A percentile compares a stretch with the other conserved stretches of the same genome.
These are phyloP conservation scores for Drosophila prostipennis DNA, from an alignment of 2,888 invertebrate genomes.

Conservation along the genomic window DNA sequence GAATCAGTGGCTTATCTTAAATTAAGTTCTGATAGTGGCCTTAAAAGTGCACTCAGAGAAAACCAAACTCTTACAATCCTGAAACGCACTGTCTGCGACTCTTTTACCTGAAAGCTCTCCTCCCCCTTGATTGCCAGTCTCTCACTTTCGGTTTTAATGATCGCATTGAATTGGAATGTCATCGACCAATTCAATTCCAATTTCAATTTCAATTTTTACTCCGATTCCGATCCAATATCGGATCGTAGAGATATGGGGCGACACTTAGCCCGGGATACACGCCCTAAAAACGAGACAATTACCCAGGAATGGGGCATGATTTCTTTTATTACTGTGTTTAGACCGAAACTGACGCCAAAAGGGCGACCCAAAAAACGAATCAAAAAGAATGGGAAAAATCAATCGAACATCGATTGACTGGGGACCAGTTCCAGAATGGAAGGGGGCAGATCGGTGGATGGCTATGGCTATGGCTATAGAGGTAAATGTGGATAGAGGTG, in stretches of 20 bases:
- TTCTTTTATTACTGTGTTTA: constrained; percentile 67
- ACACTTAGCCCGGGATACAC: constrained; percentile 61
- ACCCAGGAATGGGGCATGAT: constrained; percentile 55
- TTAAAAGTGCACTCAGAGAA: background rate
- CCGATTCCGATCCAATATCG: background rate
- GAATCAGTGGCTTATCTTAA: too few species aligned
- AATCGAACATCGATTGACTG: constrained; percentile 39
- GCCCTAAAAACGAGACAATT: constrained; percentile 61
- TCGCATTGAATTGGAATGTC: constrained; percentile 28
- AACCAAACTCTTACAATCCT: background rate
- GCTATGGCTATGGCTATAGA: background rate
- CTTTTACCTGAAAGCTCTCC: constrained; percentile 4
- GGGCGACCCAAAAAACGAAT: constrained; percentile 50
- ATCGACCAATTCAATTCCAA: constrained; percentile 28
- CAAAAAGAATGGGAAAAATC: constrained; percentile 42
- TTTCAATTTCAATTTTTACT: constrained; percentile 14
- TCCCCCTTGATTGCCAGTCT: constrained; percentile 4
- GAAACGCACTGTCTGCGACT: constrained; percentile 5
- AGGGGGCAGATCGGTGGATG: background rate
- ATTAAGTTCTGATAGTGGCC: background rate
- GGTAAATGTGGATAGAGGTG: background rate
- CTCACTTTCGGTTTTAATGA: constrained; percentile 43
- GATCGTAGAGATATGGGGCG: constrained; percentile 17
- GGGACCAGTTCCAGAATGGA: constrained; percentile 16
- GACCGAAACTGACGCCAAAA: constrained; percentile 39